Conservation (phyloP, 2,113 vertebrate species). For the Himantopus leucocephalus region DNA sequence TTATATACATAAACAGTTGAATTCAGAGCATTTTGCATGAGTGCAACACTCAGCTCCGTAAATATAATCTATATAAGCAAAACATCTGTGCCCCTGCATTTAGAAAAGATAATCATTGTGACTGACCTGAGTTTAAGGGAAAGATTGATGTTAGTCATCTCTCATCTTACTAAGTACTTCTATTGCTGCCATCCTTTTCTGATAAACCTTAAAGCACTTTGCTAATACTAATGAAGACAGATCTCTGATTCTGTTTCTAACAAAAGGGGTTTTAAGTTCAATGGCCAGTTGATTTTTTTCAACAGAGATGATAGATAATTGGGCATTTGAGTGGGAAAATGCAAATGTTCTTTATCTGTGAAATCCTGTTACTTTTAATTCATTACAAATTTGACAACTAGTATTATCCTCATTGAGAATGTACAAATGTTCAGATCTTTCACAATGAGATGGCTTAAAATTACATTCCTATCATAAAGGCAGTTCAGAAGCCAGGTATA, state of each 20-base stretch:
- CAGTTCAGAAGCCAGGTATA: not conserved
- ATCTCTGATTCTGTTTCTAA: constrained; percentile 22
- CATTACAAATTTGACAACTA: not conserved
- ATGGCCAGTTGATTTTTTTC: not conserved
- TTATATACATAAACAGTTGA: not conserved
- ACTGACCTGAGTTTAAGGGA: constrained; percentile 8
- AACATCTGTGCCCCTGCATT: not conserved
- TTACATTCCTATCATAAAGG: not conserved
- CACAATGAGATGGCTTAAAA: not conserved
- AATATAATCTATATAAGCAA: not conserved
- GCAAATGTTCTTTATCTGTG: not conserved
- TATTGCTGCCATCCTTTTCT: constrained; percentile 8
- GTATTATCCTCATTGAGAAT: not conserved
- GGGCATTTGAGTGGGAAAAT: constrained; percentile 22
- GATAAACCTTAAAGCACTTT: constrained; percentile 29
- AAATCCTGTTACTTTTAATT: constrained; percentile 18
- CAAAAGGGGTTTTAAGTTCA: constrained; percentile 42
- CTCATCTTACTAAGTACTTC: not conserved
- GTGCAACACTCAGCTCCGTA: not conserved
- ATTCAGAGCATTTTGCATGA: not conserved
- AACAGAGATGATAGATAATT: constrained; percentile 16
- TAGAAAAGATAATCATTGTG: not conserved
- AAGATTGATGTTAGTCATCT: not conserved
- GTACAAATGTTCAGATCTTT: not conserved
- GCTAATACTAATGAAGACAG: constrained; percentile 3